Evolutionary conservation across 2,797 vertebrate species (phyloP), one percentile per base, ranked within the genome.

Genomic region (Heterohyrax brucei): DNA sequence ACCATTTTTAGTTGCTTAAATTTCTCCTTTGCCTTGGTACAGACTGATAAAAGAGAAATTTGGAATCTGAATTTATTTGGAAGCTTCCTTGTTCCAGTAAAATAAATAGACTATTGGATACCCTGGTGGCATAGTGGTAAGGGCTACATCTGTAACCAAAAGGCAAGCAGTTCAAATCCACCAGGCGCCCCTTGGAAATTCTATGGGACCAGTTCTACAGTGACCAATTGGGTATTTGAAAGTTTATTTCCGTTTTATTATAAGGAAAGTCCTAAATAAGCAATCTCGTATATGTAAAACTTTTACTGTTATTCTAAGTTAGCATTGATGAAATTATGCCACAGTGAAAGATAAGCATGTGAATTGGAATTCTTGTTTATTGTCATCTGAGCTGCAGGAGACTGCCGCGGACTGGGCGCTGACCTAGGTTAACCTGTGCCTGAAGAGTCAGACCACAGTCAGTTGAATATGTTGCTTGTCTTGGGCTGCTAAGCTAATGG

Each of bases 191-290:
- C 39, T 39, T 39, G 39, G 39, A 39, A 39, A 39, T 39, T 39
- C 39, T 39, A 39, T 39, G 39, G 39, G 39, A 39, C 2, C 39
- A 39, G 39, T 39, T 39, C 39, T 39, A 39, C 39, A 39, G 39
- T 39, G 39, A 39, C 39, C 39, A 39, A 77, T 50, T 81, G 16
- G 6, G 72, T 9, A 50, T 48, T 75, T 83, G 3, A 88, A 91
- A 77, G 73, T n/a, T 30, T 50, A 86, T 89, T 78, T 93, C 26
- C 44, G 81, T 89, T 81, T 93, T 22, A 70, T 72, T 94, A 12
- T 76, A 86, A 46, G 83, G 33, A 94, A 1, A 1, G 68, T 4
- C 21, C 78, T 73, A 44, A 72, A 39, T 61, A 12, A 88, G 33
- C 5, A 76, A 33, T 66, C 81, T 12, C 64, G 3, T 26, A 5